These are phyloP conservation scores for Brachionus koreanus DNA, from an alignment of 1,140 invertebrate genomes.

Conservation along the genomic window DNA sequence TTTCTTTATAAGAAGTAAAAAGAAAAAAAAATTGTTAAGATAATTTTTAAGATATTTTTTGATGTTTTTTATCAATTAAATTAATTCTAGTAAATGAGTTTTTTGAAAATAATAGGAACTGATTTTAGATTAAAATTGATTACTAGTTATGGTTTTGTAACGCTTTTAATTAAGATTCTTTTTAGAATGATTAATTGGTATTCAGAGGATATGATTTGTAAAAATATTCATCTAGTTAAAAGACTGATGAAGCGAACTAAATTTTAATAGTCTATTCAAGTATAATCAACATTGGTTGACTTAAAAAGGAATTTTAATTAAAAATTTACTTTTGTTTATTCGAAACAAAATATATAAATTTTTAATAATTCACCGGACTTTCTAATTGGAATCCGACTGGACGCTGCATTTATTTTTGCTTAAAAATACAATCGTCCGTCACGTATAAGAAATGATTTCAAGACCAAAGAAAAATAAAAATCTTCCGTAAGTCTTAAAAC, in stretches of 20 bases:
- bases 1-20: no score
- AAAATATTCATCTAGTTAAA: neutral
- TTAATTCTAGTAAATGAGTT: no score
- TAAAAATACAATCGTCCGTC: neutral
- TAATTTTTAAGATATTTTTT: no score
- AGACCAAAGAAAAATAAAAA: neutral
- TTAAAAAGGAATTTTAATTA: neutral
- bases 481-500: neutral
- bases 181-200: neutral
- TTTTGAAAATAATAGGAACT: no score
- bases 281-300: neutral
- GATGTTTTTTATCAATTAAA: no score
- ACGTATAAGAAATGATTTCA: neutral
- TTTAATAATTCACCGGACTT: neutral
- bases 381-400: neutral
- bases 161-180: neutral
- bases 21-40: no score
- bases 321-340: slow-evolving; percentile 1
- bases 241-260: neutral
- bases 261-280: neutral
- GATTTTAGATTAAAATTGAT: neutral
- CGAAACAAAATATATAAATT: neutral
- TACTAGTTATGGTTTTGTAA: neutral
- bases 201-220: neutral
- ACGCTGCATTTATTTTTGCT: neutral